Percentiles rank a stretch among this genome's conserved stretches.
phyloP scores from a whole-genome alignment of 2,113 vertebrate genomes.

The Pluvianellus socialis region DNA sequence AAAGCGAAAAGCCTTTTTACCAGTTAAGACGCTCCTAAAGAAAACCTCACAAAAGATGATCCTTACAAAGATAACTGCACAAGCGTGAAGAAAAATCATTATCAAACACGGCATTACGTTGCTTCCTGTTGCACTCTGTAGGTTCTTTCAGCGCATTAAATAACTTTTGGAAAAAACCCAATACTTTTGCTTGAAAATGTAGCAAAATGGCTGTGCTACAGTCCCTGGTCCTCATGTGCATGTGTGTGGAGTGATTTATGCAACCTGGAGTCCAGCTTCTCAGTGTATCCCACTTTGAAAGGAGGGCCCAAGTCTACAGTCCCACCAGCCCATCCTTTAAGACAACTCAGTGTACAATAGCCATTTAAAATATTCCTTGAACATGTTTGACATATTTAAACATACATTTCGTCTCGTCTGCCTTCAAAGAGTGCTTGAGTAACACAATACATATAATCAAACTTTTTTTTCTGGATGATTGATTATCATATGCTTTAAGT shows the following conservation, averaged over 20 bases:
- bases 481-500: background rate
- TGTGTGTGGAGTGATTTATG: background rate
- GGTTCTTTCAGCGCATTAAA: background rate
- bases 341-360: background rate
- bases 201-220: background rate
- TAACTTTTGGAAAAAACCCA: background rate
- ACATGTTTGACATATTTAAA: background rate
- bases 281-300: background rate
- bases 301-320: background rate
- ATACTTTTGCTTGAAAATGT: background rate
- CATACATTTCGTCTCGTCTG: background rate
- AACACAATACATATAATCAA: constrained; percentile 31
- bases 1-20: background rate
- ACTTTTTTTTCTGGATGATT: background rate
- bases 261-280: background rate
- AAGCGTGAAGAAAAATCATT: background rate
- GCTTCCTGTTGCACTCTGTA: background rate
- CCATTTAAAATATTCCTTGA: constrained; percentile 3
- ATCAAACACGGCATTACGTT: background rate
- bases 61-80: background rate
- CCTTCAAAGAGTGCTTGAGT: constrained; percentile 31
- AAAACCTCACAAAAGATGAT: background rate
- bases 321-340: background rate
- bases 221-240: background rate
- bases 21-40: background rate